Percentiles rank a stretch among this genome's conserved stretches.
Conservation (phyloP, 2,888 invertebrate species). For the Dorcus hopei region DNA sequence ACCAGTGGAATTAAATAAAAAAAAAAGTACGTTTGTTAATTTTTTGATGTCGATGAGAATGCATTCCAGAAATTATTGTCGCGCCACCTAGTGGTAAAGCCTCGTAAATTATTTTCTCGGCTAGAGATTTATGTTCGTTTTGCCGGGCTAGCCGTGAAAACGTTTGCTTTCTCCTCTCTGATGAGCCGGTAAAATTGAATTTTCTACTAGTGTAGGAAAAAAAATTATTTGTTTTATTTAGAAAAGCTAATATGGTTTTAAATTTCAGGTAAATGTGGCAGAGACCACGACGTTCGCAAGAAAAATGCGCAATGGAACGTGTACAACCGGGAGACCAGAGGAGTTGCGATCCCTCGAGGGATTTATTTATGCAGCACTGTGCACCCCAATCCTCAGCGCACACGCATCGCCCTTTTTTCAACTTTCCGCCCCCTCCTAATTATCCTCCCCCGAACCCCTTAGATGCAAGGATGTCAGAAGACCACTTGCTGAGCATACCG, state of each 20-base stretch:
- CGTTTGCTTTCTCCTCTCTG: no score
- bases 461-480: constrained; percentile 41
- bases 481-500: constrained; percentile 39
- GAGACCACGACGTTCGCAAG: constrained; percentile 35
- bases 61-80: no score
- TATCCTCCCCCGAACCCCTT: constrained; percentile 59
- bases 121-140: no score
- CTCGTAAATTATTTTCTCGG: no score
- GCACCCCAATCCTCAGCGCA: constrained; percentile 24
- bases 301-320: constrained; percentile 40
- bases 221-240: no score
- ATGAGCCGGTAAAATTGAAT: no score
- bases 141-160: no score
- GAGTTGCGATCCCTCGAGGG: constrained; percentile 7
- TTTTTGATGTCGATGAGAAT: no score
- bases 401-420: constrained; percentile 55
- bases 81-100: no score
- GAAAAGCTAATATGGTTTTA: background rate
- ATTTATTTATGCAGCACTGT: constrained; percentile 14
- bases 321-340: constrained; percentile 21
- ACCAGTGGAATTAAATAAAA: no score
- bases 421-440: constrained; percentile 73
- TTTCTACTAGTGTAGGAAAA: no score
- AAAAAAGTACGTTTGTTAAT: no score
- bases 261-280: constrained; percentile 45